Evolutionary conservation across 1,140 invertebrate species (phyloP).

Genomic region (Drosophila dunni): DNA sequence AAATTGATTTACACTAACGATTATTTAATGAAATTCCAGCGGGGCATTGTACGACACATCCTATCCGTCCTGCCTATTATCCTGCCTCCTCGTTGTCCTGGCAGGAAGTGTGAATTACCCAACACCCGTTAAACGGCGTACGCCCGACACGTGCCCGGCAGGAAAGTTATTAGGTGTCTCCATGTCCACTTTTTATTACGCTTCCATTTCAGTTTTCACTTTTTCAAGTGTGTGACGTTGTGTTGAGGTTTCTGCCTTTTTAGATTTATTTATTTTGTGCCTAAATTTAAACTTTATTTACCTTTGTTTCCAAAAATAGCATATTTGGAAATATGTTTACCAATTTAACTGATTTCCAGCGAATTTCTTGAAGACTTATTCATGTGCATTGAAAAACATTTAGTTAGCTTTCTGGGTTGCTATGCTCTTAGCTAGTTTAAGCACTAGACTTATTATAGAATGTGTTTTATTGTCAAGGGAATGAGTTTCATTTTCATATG

Average conservation of each 20-base stretch:
- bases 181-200: not conserved
- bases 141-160: conserved; percentile 62
- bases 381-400: too few species aligned
- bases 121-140: conserved; percentile 54
- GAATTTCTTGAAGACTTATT: too few species aligned
- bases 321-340: too few species aligned
- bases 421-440: too few species aligned
- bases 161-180: conserved; percentile 61
- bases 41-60: conserved; percentile 8
- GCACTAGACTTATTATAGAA: too few species aligned
- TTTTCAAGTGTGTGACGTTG: conserved; percentile 6
- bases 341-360: too few species aligned
- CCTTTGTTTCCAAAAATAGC: too few species aligned
- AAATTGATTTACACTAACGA: conserved; percentile 83
- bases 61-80: not conserved
- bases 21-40: conserved; percentile 80
- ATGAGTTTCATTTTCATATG: too few species aligned
- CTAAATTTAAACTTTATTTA: too few species aligned
- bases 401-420: too few species aligned
- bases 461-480: too few species aligned
- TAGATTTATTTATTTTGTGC: too few species aligned
- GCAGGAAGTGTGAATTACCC: conserved; percentile 76
- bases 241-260: conserved; percentile 1
- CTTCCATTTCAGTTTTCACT: conserved; percentile 21
- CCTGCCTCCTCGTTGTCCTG: conserved; percentile 21